phyloP scores from a whole-genome alignment of 2,113 vertebrate species.

The Hydropotes inermis region DNA sequence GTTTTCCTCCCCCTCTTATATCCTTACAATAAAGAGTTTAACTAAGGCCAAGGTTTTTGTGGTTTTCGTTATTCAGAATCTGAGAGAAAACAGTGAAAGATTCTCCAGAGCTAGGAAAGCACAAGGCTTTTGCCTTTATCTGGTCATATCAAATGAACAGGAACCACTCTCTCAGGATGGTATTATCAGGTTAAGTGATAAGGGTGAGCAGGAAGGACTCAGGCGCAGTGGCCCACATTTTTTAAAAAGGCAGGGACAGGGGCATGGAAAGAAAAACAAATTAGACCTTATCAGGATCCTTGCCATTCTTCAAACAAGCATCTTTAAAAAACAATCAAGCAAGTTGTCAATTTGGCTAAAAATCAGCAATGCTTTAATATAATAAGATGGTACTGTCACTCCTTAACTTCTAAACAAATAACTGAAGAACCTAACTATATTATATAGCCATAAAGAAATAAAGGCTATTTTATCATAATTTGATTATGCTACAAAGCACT shows the following conservation, averaged over 20 bases:
- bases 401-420: conserved; percentile 62
- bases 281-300: neutral
- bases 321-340: conserved; percentile 29
- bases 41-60: conserved; percentile 18
- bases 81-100: neutral
- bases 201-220: neutral
- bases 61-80: neutral
- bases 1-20: neutral
- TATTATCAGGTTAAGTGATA: neutral
- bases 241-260: neutral
- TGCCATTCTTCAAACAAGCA: conserved; percentile 22
- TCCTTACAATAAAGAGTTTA: neutral
- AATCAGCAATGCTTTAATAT: conserved; percentile 40
- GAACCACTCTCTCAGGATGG: neutral
- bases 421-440: conserved; percentile 48
- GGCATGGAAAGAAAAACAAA: conserved; percentile 31
- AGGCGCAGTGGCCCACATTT: neutral
- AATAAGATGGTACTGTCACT: neutral
- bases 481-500: conserved; percentile 63
- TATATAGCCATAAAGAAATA: conserved; percentile 67
- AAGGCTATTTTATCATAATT: conserved; percentile 70
- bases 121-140: conserved; percentile 27
- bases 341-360: conserved; percentile 50
- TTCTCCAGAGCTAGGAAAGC: neutral
- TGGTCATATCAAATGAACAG: conserved; percentile 20